Evolutionary conservation across 2,888 invertebrate genomes (phyloP).

Genomic region (Dryobota labecula): DNA sequence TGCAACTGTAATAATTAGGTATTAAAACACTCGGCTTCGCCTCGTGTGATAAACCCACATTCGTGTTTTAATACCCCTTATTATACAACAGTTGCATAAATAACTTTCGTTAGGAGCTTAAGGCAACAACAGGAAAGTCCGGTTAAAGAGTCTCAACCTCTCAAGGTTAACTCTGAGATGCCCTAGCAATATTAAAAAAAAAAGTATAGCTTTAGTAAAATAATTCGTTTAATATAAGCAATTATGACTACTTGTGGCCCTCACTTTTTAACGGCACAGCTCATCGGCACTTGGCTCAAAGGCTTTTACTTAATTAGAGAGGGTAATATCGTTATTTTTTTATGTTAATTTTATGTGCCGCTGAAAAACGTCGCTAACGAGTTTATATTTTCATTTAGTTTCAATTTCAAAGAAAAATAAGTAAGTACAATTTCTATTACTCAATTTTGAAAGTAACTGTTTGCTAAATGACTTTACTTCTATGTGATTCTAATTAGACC

Average conservation of each 20-base stretch:
- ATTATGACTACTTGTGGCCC: slow-evolving; percentile 42
- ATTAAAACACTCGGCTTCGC: too few species aligned
- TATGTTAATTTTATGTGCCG: slow-evolving; percentile 27
- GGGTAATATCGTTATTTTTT: slow-evolving; percentile 33
- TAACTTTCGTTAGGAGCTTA: too few species aligned
- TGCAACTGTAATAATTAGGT: too few species aligned
- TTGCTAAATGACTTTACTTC: not conserved
- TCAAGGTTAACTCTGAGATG: too few species aligned
- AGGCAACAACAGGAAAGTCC: too few species aligned
- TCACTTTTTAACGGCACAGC: slow-evolving; percentile 28
- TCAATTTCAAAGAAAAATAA: slow-evolving; percentile 20
- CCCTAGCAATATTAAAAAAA: too few species aligned
- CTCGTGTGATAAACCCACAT: too few species aligned
- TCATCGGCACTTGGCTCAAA: slow-evolving; percentile 24
- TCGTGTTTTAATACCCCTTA: too few species aligned
- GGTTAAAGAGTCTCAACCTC: too few species aligned
- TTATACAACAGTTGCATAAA: too few species aligned
- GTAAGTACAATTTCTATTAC: not conserved
- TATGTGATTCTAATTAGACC: not conserved
- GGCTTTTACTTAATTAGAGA: slow-evolving; percentile 49
- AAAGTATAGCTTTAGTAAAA: slow-evolving; percentile 13
- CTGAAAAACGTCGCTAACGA: slow-evolving; percentile 22
- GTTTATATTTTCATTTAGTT: slow-evolving; percentile 35
- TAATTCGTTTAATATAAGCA: slow-evolving; percentile 41
- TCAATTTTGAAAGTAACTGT: not conserved